Evolutionary conservation across 1,140 invertebrate genomes (phyloP).

Genomic region (Aethina tumida): DNA sequence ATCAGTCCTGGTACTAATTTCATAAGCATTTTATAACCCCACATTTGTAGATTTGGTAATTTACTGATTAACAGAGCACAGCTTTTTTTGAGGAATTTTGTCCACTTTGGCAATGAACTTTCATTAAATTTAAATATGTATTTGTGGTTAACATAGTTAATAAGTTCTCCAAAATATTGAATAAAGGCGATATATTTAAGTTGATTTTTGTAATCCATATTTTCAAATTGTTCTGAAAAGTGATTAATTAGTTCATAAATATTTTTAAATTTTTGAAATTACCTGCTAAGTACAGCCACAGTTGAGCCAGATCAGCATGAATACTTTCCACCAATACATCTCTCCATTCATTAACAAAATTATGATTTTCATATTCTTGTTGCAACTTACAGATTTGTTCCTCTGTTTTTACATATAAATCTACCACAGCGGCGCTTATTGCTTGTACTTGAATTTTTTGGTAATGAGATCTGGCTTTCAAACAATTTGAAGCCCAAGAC

Average conservation of each 20-base stretch:
- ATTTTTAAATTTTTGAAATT: conserved; percentile 13
- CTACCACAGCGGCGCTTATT: conserved; percentile 40
- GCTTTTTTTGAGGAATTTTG: conserved; percentile 26
- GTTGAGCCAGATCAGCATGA: conserved; percentile 40
- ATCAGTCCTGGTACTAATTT: conserved; percentile 35
- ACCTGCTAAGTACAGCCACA: conserved; percentile 39
- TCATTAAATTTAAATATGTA: conserved; percentile 27
- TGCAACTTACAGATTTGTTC: conserved; percentile 39
- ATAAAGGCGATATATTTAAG: conserved; percentile 29
- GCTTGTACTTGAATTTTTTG: conserved; percentile 27
- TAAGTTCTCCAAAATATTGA: conserved; percentile 34
- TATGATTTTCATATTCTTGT: conserved; percentile 35
- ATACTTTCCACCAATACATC: conserved; percentile 44
- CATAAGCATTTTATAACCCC: conserved; percentile 38
- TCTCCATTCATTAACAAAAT: conserved; percentile 48
- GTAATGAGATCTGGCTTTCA: conserved; percentile 17
- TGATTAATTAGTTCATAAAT: conserved; percentile 6
- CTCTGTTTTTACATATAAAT: conserved; percentile 41
- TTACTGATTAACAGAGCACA: conserved; percentile 27
- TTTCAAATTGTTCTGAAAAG: conserved; percentile 23
- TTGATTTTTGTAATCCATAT: conserved; percentile 9
- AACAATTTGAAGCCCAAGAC: conserved; percentile 44
- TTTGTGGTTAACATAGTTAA: conserved; percentile 26
- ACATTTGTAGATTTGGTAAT: conserved; percentile 37
- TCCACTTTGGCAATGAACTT: conserved; percentile 27